Base-by-base conservation (phyloP, 2,113 vertebrate genomes). In the Zootoca vivipara region DNA sequence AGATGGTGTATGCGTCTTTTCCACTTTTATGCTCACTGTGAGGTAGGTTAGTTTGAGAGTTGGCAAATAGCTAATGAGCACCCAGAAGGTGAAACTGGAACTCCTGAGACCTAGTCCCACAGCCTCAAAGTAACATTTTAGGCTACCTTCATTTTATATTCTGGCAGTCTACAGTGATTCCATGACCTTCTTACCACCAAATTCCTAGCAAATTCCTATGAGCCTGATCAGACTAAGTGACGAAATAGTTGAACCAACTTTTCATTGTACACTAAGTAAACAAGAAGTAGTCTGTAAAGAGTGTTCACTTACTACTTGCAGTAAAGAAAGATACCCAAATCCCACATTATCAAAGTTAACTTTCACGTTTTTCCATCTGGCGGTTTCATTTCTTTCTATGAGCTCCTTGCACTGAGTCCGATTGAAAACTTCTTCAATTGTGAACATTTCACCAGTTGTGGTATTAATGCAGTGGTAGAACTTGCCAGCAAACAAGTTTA, bases 331-430 rank as follows among this genome's bases (percentile, higher is more conserved):
- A 93, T 99, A 99, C 81, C 99, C 99, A 88, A 97, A 95, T 89
- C 98, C 99, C 58, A 99, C 98, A 20, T 99, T 98, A 95, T 99
- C 99, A 95, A 99, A 99, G 95, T 99, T 98, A 84, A 99, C 97
- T 95, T 98, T 99, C 83, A 97, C 90, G 12, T 98, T 98, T 92
- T 97, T 99, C 99, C 98, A 99, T 26, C 94, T 93, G 65, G 95
- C 96, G 6, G 97, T 97, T 94, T 96, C 90, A 46, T 98, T 98
- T 92, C 89, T 95, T 3, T 93, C 91, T 92, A 97, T 96, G 58
- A 96, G 92, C 4, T 96, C 96, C 86, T 79, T 0, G 94, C 98
- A 99, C 0, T 97, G 91, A 2, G 87, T 89, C 0, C 33, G 90
- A 91, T 98, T 96, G 86, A 92, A 93, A 89, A 99, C 98, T 22